A percentile compares a stretch with the other conserved stretches of the same genome.
phyloP scores from a whole-genome alignment of 1,140 invertebrate species.

The Drosophila mauritiana region DNA sequence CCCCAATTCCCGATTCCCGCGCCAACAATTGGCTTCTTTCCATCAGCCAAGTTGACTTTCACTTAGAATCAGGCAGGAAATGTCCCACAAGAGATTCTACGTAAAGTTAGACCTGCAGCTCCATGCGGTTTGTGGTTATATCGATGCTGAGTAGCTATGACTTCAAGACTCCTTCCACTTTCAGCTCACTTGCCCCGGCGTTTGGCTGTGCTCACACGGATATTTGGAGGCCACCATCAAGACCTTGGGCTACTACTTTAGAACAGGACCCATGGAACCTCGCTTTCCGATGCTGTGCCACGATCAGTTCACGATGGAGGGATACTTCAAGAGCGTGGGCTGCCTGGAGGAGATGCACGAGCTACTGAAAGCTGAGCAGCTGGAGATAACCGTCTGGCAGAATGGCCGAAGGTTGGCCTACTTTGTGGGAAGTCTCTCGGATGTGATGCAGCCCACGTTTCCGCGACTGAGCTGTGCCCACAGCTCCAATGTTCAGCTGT shows the following conservation, averaged over 20 bases:
- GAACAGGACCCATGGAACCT: constrained; percentile 80
- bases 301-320: constrained; percentile 79
- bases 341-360: constrained; percentile 62
- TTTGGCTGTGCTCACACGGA: constrained; percentile 82
- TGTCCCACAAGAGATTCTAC: constrained; percentile 68
- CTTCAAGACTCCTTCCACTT: constrained; percentile 1
- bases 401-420: constrained; percentile 76
- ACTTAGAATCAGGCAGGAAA: constrained; percentile 19
- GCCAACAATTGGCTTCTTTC: constrained; percentile 7
- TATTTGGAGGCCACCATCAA: constrained; percentile 77
- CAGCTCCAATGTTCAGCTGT: constrained; percentile 63
- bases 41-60: constrained; percentile 29
- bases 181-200: constrained; percentile 80
- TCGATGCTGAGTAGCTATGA: neutral
- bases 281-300: constrained; percentile 79
- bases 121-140: constrained; percentile 63
- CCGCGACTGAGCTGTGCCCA: constrained; percentile 67
- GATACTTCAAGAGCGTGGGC: constrained; percentile 69
- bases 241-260: constrained; percentile 79
- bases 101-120: constrained; percentile 62
- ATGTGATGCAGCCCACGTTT: constrained; percentile 67
- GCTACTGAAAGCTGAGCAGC: constrained; percentile 55
- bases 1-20: constrained; percentile 32
- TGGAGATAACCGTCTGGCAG: constrained; percentile 81
- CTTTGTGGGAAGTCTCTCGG: constrained; percentile 62